These are phyloP conservation scores for Helleia helle DNA, from an alignment of 2,888 invertebrate species.

Conservation along the genomic window DNA sequence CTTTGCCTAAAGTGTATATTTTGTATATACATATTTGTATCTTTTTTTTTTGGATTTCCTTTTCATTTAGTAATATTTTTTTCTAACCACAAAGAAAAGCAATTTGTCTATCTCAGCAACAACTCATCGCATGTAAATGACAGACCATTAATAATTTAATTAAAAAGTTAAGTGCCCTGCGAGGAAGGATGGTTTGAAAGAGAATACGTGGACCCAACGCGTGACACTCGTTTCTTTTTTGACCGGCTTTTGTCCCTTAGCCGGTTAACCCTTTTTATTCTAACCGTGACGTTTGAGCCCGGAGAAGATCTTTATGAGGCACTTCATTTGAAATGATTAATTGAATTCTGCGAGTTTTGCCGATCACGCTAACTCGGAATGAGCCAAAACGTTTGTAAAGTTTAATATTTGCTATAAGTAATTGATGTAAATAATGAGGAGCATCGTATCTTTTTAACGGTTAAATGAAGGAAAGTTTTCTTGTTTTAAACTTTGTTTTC, in stretches of 20 bases:
- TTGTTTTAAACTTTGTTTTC: too few relatives aligned
- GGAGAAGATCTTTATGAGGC: slow-evolving; percentile 17
- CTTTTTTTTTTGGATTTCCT: too few relatives aligned
- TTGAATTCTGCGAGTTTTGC: slow-evolving; percentile 17
- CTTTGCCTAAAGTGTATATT: too few relatives aligned
- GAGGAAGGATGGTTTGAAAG: background rate
- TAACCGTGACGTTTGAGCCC: slow-evolving; percentile 15
- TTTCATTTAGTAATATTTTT: too few relatives aligned
- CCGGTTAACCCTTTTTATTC: slow-evolving; percentile 20
- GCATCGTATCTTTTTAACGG: too few relatives aligned
- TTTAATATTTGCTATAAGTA: background rate
- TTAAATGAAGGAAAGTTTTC: too few relatives aligned
- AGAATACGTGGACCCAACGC: background rate
- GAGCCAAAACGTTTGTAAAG: background rate
- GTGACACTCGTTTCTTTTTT: background rate
- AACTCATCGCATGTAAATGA: background rate
- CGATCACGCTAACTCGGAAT: background rate
- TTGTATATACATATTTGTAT: too few relatives aligned
- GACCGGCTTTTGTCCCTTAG: slow-evolving; percentile 5
- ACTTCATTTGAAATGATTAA: slow-evolving; percentile 20
- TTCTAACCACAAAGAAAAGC: too few relatives aligned
- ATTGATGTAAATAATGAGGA: background rate
- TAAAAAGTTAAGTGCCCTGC: slow-evolving; percentile 1
- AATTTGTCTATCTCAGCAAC: background rate
- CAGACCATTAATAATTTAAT: slow-evolving; percentile 8